Percentiles rank a stretch among this genome's conserved stretches.
phyloP scores from a whole-genome alignment of 2,888 invertebrate genomes.

The Lapara coniferarum region DNA sequence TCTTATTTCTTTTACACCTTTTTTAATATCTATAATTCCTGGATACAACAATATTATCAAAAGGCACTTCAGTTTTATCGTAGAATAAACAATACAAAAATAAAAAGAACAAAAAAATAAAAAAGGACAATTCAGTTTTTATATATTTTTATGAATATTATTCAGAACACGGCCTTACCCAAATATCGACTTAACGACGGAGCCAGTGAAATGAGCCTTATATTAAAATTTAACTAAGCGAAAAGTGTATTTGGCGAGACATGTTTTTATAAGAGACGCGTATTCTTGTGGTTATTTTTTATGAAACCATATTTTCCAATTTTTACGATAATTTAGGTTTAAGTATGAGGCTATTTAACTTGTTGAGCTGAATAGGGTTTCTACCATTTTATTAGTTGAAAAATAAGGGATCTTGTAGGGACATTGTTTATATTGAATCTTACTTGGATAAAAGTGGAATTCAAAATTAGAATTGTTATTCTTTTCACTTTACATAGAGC shows the following conservation, averaged over 20 bases:
- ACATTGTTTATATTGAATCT: no score
- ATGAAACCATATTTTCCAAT: background rate
- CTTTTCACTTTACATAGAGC: no score
- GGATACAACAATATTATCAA: no score
- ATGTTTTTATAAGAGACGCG: constrained; percentile 25
- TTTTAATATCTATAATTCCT: no score
- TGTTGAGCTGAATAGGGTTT: background rate
- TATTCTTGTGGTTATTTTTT: constrained; percentile 14
- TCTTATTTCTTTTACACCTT: no score
- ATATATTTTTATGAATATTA: constrained; percentile 18
- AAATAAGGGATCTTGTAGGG: no score
- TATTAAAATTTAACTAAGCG: constrained; percentile 41
- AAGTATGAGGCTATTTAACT: background rate
- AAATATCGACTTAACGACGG: constrained; percentile 33
- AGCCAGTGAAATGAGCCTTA: constrained; percentile 39
- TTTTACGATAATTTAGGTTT: background rate
- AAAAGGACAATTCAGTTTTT: constrained; percentile 1
- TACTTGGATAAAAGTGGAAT: no score
- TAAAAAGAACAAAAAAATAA: background rate
- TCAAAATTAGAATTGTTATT: no score
- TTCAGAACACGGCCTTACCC: constrained; percentile 30
- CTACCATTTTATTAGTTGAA: background rate
- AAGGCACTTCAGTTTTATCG: background rate
- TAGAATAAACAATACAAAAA: background rate
- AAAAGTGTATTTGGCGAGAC: constrained; percentile 31